A percentile compares a stretch with the other conserved stretches of the same genome.
Evolutionary conservation across 2,113 vertebrate species (phyloP).

Genomic region (Conger conger): DNA sequence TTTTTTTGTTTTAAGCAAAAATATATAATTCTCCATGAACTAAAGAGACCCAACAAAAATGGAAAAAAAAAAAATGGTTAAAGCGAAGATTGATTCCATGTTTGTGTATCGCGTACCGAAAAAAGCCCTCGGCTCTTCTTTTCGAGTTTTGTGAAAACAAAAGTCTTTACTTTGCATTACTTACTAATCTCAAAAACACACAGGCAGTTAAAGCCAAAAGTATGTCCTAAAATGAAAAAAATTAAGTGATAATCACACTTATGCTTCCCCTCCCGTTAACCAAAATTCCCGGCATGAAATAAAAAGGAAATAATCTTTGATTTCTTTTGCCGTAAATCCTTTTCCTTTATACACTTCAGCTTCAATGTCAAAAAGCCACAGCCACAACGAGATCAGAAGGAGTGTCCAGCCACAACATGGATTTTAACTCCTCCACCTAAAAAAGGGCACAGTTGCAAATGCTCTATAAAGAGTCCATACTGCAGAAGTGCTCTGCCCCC

Average conservation of each 20-base stretch:
- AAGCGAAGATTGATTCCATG: conserved; percentile 41
- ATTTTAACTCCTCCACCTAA: conserved; percentile 34
- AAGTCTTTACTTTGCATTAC: conserved; percentile 35
- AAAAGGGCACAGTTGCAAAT: conserved; percentile 35
- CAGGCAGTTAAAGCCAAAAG: background rate
- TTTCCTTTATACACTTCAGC: background rate
- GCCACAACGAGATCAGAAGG: conserved; percentile 14
- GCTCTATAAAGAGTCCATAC: conserved; percentile 60
- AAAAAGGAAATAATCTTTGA: conserved; percentile 50
- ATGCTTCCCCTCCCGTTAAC: background rate
- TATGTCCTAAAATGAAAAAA: background rate
- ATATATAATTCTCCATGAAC: conserved; percentile 27
- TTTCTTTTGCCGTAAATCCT: conserved; percentile 32
- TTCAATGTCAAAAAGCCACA: conserved; percentile 15
- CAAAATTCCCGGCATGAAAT: conserved; percentile 12
- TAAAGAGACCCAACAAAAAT: conserved; percentile 12
- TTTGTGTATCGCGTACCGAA: conserved; percentile 46
- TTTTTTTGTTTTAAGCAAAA: conserved; percentile 21
- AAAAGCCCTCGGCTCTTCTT: conserved; percentile 36
- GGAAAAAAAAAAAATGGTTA: conserved; percentile 31
- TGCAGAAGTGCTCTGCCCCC: conserved; percentile 59
- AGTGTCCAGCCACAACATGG: background rate
- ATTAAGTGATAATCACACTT: background rate
- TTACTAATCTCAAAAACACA: conserved; percentile 30
- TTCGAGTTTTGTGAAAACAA: conserved; percentile 24